A percentile compares a stretch with the other conserved stretches of the same genome.
phyloP scores from a whole-genome alignment of 1,140 invertebrate genomes.

The Augochlora pura region DNA sequence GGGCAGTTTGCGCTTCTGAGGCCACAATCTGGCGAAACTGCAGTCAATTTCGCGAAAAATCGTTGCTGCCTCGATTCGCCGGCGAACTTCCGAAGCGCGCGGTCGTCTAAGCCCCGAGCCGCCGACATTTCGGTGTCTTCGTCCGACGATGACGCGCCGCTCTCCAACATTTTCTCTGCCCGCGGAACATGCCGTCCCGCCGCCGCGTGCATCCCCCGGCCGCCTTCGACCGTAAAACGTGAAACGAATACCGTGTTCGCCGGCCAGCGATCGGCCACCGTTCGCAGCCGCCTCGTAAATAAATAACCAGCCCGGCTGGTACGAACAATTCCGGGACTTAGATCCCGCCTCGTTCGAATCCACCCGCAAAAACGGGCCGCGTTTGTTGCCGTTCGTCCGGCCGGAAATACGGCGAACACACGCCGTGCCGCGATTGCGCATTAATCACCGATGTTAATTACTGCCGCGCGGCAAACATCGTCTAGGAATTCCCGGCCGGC shows the following conservation, averaged over 20 bases:
- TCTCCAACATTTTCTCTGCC: not conserved
- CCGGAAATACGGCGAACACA: no score
- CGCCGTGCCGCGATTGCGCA: no score
- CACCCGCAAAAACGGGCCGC: no score
- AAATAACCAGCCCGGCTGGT: constrained; percentile 24
- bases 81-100: not conserved
- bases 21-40: not conserved
- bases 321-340: constrained; percentile 1
- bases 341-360: no score
- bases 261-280: constrained; percentile 27
- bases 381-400: no score
- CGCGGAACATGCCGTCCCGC: constrained; percentile 12
- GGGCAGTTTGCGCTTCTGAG: not conserved
- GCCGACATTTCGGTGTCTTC: not conserved
- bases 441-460: no score
- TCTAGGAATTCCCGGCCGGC: no score
- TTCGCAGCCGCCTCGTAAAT: constrained; percentile 18
- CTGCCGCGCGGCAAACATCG: no score
- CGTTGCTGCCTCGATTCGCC: constrained; percentile 8
- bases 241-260: constrained; percentile 36
- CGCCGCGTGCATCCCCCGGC: not conserved
- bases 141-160: constrained; percentile 9
- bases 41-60: constrained; percentile 20
- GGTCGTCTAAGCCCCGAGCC: not conserved
- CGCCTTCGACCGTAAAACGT: constrained; percentile 31